Evolutionary conservation across 2,888 invertebrate species (phyloP).

Genomic region (Masnerella sp.): DNA sequence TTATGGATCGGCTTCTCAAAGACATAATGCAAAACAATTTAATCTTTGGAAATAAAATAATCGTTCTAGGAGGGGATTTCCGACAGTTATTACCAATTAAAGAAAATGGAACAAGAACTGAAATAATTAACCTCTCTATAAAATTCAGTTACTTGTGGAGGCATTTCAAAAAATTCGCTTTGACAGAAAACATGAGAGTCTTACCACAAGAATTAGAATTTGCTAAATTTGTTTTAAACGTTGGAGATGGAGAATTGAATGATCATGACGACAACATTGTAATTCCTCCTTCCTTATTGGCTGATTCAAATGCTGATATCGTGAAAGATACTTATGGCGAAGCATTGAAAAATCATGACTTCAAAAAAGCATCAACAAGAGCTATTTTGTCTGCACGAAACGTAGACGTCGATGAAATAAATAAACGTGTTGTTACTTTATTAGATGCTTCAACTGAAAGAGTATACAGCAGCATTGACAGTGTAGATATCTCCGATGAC

Average conservation of each 20-base stretch:
- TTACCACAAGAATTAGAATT: conserved; percentile 11
- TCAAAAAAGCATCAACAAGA: conserved; percentile 4
- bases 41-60: conserved; percentile 1
- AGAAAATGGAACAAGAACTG: too few relatives aligned
- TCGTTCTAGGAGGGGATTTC: too few relatives aligned
- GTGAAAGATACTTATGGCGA: conserved; percentile 1
- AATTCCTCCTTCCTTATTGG: conserved; percentile 4
- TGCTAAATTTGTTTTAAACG: conserved; percentile 7
- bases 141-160: too few relatives aligned
- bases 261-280: conserved; percentile 5
- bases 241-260: conserved; percentile 8
- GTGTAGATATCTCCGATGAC: conserved; percentile 2
- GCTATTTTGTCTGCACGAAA: conserved; percentile 10
- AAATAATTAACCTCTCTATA: too few relatives aligned
- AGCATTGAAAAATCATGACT: conserved; percentile 2
- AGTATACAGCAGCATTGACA: conserved; percentile 4
- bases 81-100: too few relatives aligned
- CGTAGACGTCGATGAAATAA: too few relatives aligned
- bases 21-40: conserved; percentile 11
- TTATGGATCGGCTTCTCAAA: conserved; percentile 11
- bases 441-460: conserved; percentile 9
- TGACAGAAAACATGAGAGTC: conserved; percentile 14
- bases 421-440: too few relatives aligned
- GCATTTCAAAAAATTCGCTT: background rate
- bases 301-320: background rate